A percentile compares a stretch with the other conserved stretches of the same genome.
phyloP scores from a whole-genome alignment of 2,888 invertebrate species.

The Lamproptera curius region DNA sequence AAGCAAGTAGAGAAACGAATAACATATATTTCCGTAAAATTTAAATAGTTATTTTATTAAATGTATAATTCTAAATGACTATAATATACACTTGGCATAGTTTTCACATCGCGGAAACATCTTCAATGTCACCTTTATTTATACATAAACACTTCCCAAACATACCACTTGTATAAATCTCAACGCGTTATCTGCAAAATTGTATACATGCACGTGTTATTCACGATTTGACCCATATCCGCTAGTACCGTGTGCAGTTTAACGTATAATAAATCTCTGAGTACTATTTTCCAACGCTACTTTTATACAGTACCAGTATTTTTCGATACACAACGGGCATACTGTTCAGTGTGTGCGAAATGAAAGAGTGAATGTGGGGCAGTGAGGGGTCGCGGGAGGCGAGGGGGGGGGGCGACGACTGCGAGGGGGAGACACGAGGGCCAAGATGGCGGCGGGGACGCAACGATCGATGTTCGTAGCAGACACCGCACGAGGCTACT shows the following conservation, averaged over 20 bases:
- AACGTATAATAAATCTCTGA: slow-evolving; percentile 16
- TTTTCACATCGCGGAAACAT: slow-evolving; percentile 52
- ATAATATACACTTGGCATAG: slow-evolving; percentile 40
- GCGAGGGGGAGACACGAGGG: slow-evolving; percentile 71
- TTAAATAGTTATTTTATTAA: no score
- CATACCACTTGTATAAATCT: slow-evolving; percentile 23
- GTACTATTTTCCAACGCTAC: slow-evolving; percentile 19
- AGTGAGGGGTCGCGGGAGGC: slow-evolving; percentile 61
- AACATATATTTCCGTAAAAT: no score
- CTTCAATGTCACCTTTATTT: slow-evolving; percentile 58
- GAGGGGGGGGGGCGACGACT: slow-evolving; percentile 51
- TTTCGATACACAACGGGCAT: slow-evolving; percentile 30
- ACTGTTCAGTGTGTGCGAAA: slow-evolving; percentile 55
- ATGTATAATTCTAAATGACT: slow-evolving; percentile 12
- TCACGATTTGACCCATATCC: slow-evolving; percentile 18
- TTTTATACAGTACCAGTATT: slow-evolving; percentile 23
- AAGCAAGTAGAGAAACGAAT: no score
- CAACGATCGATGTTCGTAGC: slow-evolving; percentile 73
- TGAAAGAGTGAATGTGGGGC: slow-evolving; percentile 73
- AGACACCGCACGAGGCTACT: slow-evolving; percentile 71
- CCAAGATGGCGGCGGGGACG: slow-evolving; percentile 77
- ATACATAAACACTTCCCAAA: slow-evolving; percentile 46
- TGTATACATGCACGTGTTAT: slow-evolving; percentile 19
- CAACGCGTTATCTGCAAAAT: slow-evolving; percentile 17
- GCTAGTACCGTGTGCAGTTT: slow-evolving; percentile 21